A percentile compares a stretch with the other conserved stretches of the same genome.
phyloP scores from a whole-genome alignment of 2,888 invertebrate species.

The Lithophane socia region DNA sequence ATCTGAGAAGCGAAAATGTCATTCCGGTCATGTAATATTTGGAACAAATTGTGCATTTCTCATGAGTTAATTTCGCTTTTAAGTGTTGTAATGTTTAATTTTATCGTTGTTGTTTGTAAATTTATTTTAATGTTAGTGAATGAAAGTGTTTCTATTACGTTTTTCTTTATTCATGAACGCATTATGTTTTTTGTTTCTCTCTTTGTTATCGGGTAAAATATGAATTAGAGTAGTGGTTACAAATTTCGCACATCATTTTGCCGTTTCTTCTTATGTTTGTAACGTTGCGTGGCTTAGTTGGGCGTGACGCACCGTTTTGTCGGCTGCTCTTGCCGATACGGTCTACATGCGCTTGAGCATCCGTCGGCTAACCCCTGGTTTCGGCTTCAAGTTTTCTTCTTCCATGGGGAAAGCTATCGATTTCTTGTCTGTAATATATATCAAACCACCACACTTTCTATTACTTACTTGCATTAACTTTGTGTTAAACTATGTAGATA shows the following conservation, averaged over 20 bases:
- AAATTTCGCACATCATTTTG: constrained; percentile 76
- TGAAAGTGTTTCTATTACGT: constrained; percentile 67
- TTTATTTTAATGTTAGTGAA: constrained; percentile 62
- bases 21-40: constrained; percentile 62
- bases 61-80: constrained; percentile 66
- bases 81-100: constrained; percentile 64
- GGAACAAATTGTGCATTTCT: constrained; percentile 65
- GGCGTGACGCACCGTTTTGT: constrained; percentile 88
- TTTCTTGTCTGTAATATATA: constrained; percentile 69
- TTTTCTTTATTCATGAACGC: constrained; percentile 57
- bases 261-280: constrained; percentile 77
- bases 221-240: constrained; percentile 66
- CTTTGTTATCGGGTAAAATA: constrained; percentile 65
- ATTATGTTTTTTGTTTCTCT: constrained; percentile 51
- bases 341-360: constrained; percentile 86
- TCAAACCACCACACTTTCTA: constrained; percentile 59
- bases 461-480: constrained; percentile 29
- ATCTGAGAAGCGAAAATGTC: constrained; percentile 69
- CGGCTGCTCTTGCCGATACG: constrained; percentile 86
- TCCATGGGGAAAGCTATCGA: constrained; percentile 71
- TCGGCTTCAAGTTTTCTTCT: constrained; percentile 77
- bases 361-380: constrained; percentile 83
- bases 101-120: constrained; percentile 63
- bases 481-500: constrained; percentile 30
- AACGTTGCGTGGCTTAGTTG: constrained; percentile 84